These are phyloP conservation scores for Heliconius hewitsoni DNA, from an alignment of 1,140 invertebrate genomes.

Conservation along the genomic window DNA sequence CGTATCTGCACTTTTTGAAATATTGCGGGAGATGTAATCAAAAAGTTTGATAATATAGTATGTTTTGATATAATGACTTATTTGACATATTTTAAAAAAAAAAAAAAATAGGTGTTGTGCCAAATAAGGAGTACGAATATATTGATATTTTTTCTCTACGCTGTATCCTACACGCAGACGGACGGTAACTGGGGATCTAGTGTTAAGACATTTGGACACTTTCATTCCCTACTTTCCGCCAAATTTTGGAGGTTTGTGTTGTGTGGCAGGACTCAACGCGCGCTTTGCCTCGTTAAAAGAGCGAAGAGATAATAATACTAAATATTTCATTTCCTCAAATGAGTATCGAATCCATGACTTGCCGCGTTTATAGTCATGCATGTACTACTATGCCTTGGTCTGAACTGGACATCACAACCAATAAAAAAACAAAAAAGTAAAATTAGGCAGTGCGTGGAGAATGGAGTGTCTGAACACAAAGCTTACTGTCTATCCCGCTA, in stretches of 20 bases:
- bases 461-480: not conserved
- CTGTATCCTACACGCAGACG: not conserved
- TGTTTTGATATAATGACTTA: too few species aligned
- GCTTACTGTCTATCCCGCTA: not conserved
- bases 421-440: too few species aligned
- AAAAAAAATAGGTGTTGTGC: too few species aligned
- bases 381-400: not conserved
- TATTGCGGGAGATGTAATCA: too few species aligned
- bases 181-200: too few species aligned
- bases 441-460: not conserved
- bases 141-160: not conserved
- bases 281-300: too few species aligned
- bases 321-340: not conserved
- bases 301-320: not conserved
- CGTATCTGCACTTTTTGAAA: too few species aligned
- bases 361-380: not conserved
- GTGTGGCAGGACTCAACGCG: too few species aligned
- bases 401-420: too few species aligned
- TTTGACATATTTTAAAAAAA: too few species aligned
- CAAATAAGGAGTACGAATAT: not conserved
- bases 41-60: too few species aligned
- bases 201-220: not conserved
- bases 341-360: not conserved
- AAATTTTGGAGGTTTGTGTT: not conserved
- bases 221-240: not conserved